A percentile compares a stretch with the other conserved stretches of the same genome.
Conservation (phyloP, 2,113 vertebrate species). For the Microtus pennsylvanicus region DNA sequence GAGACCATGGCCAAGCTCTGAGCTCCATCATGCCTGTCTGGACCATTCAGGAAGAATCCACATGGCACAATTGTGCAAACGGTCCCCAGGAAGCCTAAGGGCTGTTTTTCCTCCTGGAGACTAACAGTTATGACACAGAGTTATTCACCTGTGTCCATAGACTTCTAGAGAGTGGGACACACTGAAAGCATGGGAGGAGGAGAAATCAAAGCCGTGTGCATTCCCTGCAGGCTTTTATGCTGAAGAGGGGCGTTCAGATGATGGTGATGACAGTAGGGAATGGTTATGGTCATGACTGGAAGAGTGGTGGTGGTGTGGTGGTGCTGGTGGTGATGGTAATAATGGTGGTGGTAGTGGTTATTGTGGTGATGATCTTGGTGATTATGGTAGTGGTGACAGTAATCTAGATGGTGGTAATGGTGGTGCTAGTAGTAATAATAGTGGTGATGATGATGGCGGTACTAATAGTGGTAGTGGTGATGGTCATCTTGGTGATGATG, state of each 20-base stretch:
- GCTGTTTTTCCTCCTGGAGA: background rate
- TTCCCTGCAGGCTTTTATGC: background rate
- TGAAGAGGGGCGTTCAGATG: fast-evolving
- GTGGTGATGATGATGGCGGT: background rate
- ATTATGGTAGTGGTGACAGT: fast-evolving
- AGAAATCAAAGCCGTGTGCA: fast-evolving
- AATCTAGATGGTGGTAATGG: background rate
- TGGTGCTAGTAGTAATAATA: background rate
- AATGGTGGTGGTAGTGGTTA: fast-evolving
- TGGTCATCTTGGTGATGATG: background rate
- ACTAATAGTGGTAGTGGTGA: background rate
- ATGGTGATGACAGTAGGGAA: fast-evolving
- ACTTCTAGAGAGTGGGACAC: fast-evolving
- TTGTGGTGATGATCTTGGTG: background rate
- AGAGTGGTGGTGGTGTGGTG: fast-evolving
- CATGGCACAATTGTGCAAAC: background rate
- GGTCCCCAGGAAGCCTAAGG: too few relatives aligned
- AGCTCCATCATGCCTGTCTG: background rate
- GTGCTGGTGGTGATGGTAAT: fast-evolving
- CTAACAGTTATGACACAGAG: fast-evolving
- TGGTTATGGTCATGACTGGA: background rate
- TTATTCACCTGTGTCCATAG: fast-evolving
- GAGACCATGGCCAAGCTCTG: background rate
- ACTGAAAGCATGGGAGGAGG: fast-evolving
- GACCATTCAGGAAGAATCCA: background rate